Percentiles rank a stretch among this genome's conserved stretches.
Evolutionary conservation across 2,113 vertebrate species (phyloP).

Genomic region (Spilogale gracilis): DNA sequence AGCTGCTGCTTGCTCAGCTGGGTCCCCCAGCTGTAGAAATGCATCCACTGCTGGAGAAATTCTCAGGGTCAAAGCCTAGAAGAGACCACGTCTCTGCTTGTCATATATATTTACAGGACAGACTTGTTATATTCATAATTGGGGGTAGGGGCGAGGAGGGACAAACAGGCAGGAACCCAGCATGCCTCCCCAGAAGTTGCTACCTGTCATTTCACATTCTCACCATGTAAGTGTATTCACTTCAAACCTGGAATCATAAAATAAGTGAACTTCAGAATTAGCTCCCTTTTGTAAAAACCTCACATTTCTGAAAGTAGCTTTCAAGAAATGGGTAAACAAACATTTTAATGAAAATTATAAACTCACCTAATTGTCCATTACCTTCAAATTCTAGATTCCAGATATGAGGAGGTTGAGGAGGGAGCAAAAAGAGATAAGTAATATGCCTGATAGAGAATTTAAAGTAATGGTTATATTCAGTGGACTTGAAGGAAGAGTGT

Average conservation of each 20-base stretch:
- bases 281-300: constrained; percentile 7
- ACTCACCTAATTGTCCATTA: not conserved
- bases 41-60: not conserved
- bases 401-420: not conserved
- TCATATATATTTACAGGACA: constrained; percentile 37
- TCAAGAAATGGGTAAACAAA: constrained; percentile 14
- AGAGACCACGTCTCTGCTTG: not conserved
- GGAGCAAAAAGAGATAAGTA: not conserved
- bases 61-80: not conserved
- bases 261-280: not conserved
- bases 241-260: constrained; percentile 14
- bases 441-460: not conserved
- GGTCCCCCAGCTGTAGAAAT: constrained; percentile 24
- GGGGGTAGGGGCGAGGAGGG: not conserved
- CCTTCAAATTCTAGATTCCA: not conserved
- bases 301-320: not conserved
- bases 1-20: not conserved
- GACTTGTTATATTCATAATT: not conserved
- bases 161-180: not conserved
- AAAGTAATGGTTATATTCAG: not conserved
- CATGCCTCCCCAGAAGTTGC: not conserved
- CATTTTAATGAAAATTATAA: not conserved
- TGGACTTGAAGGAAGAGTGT: not conserved
- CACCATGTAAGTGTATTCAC: not conserved
- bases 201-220: not conserved